Percentiles rank a stretch among this genome's conserved stretches.
These are phyloP conservation scores for Phoxinus phoxinus DNA, from an alignment of 2,113 vertebrate genomes.

Conservation along the genomic window DNA sequence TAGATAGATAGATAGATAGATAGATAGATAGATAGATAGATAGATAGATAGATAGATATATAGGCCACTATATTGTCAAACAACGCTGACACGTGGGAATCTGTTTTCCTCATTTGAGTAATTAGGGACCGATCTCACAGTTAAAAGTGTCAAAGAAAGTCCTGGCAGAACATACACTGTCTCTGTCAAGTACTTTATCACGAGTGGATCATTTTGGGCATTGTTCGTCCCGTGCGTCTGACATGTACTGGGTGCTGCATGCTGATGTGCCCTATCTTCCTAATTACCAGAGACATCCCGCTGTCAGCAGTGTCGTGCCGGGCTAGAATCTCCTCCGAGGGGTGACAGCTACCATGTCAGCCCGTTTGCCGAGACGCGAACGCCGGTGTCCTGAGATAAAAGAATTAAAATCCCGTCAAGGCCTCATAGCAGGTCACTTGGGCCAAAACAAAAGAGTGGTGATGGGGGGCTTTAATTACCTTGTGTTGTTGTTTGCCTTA, in stretches of 20 bases:
- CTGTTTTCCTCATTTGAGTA: neutral
- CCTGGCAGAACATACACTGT: neutral
- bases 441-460: conserved; percentile 47
- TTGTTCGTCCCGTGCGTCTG: conserved; percentile 21
- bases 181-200: conserved; percentile 25
- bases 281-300: conserved; percentile 60
- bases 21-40: too few relatives aligned
- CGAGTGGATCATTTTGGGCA: conserved; percentile 23
- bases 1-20: too few relatives aligned
- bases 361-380: conserved; percentile 43
- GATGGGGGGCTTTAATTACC: conserved; percentile 52
- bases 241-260: conserved; percentile 34
- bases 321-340: conserved; percentile 55
- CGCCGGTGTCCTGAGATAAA: conserved; percentile 49
- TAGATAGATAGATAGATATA: too few relatives aligned
- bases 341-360: conserved; percentile 56
- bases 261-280: conserved; percentile 45
- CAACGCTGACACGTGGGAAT: neutral
- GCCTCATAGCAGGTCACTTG: conserved; percentile 55
- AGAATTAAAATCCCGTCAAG: conserved; percentile 60
- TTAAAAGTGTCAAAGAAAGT: conserved; percentile 21
- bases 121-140: neutral
- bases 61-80: neutral
- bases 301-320: conserved; percentile 59
- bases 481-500: conserved; percentile 59